Conservation (phyloP, 2,113 vertebrate genomes). For the Cryptotis parvus region DNA sequence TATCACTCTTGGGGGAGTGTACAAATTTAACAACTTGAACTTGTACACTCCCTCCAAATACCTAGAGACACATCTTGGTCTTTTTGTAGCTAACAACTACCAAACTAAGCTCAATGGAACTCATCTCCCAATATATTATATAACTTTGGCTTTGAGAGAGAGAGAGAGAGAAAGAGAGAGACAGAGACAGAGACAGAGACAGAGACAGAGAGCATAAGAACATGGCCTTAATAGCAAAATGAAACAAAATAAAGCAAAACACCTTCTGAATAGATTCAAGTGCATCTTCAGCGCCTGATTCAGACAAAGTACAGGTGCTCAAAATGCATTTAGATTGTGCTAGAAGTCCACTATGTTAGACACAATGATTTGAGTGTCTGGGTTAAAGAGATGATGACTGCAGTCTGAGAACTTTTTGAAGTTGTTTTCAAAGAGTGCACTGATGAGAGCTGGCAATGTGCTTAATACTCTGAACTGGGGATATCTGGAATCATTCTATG, state of each 20-base stretch:
- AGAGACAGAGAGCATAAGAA: no score
- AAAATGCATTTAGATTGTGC: background rate
- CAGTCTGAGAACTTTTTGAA: background rate
- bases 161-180: background rate
- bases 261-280: background rate
- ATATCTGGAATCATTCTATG: background rate
- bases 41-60: background rate
- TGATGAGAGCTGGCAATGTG: background rate
- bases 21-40: no score
- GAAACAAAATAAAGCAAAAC: background rate
- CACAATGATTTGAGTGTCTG: background rate
- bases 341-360: background rate
- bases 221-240: background rate
- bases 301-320: background rate
- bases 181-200: background rate
- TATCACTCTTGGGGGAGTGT: no score
- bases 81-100: background rate
- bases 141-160: background rate
- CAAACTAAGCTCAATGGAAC: background rate
- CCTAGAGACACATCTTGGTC: background rate
- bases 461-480: background rate
- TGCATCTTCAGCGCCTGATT: background rate
- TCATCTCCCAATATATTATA: background rate
- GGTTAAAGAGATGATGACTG: background rate
- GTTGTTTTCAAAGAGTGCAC: background rate